phyloP scores from a whole-genome alignment of 2,113 vertebrate genomes.

The Miniopterus natalensis region DNA sequence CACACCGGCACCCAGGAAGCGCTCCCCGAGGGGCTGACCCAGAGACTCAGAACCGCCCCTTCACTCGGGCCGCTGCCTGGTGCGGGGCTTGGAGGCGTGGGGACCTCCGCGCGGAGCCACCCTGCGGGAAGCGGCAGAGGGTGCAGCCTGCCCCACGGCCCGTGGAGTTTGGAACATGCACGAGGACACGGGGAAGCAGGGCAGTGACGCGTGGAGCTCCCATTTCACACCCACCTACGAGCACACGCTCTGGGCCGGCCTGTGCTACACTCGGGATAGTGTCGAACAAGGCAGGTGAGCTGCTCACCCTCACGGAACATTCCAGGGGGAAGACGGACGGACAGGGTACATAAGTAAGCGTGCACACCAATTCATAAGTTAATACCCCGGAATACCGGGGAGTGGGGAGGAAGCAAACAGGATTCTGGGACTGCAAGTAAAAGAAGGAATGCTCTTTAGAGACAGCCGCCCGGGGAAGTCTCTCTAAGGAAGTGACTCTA shows the following conservation, averaged over 20 bases:
- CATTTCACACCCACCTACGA: no score
- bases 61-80: conserved; percentile 54
- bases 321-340: background rate
- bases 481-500: background rate
- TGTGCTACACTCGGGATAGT: no score
- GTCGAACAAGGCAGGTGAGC: background rate
- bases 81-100: background rate
- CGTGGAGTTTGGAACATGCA: background rate
- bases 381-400: background rate
- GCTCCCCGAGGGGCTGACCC: background rate
- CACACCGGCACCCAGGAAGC: background rate
- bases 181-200: background rate
- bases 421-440: background rate
- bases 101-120: background rate
- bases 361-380: background rate
- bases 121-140: conserved; percentile 5
- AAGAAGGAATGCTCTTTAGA: background rate
- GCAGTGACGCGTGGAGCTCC: background rate
- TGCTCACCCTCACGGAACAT: background rate
- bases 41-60: background rate
- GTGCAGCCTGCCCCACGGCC: no score
- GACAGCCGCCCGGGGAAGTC: background rate
- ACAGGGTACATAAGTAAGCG: background rate
- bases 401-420: background rate
- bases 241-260: background rate